Percentiles rank a stretch among this genome's conserved stretches.
These are phyloP conservation scores for Acleris cristana DNA, from an alignment of 2,888 invertebrate genomes.

Conservation along the genomic window DNA sequence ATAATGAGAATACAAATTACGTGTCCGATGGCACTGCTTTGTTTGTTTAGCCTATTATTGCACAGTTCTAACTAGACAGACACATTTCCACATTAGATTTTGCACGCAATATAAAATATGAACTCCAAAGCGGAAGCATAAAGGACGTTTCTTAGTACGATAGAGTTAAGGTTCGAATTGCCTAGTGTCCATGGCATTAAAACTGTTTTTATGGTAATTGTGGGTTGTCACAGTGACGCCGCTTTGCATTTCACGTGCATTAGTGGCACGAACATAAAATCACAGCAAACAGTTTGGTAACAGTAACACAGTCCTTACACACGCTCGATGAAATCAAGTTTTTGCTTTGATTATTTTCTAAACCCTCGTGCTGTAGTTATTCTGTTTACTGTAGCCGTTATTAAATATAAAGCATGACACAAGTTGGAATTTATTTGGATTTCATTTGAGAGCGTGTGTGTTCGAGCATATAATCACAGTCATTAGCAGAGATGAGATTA, in stretches of 20 bases:
- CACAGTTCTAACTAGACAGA: slow-evolving; percentile 19
- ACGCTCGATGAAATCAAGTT: not conserved
- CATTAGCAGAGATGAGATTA: slow-evolving; percentile 6
- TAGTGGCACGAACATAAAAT: slow-evolving; percentile 45
- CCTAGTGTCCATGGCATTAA: not conserved
- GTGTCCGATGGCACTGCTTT: not conserved
- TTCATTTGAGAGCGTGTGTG: slow-evolving; percentile 12
- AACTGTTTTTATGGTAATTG: slow-evolving; percentile 48
- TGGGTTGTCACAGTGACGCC: slow-evolving; percentile 53
- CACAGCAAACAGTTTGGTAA: slow-evolving; percentile 18
- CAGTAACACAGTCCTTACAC: not conserved
- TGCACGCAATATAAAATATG: slow-evolving; percentile 36
- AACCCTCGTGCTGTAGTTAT: not conserved
- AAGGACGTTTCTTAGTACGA: not conserved
- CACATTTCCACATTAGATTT: slow-evolving; percentile 34
- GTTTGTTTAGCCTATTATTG: slow-evolving; percentile 1
- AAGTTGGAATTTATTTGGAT: slow-evolving; percentile 44
- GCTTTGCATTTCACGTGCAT: slow-evolving; percentile 54
- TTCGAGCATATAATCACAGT: slow-evolving; percentile 13
- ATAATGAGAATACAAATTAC: slow-evolving; percentile 3
- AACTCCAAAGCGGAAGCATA: slow-evolving; percentile 15
- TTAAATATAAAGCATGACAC: slow-evolving; percentile 52
- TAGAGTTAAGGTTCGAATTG: slow-evolving; percentile 4
- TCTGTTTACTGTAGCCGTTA: slow-evolving; percentile 38
- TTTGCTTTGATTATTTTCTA: not conserved